Base-by-base conservation (phyloP, 2,888 invertebrate species). In the Tetranychus truncatus region DNA sequence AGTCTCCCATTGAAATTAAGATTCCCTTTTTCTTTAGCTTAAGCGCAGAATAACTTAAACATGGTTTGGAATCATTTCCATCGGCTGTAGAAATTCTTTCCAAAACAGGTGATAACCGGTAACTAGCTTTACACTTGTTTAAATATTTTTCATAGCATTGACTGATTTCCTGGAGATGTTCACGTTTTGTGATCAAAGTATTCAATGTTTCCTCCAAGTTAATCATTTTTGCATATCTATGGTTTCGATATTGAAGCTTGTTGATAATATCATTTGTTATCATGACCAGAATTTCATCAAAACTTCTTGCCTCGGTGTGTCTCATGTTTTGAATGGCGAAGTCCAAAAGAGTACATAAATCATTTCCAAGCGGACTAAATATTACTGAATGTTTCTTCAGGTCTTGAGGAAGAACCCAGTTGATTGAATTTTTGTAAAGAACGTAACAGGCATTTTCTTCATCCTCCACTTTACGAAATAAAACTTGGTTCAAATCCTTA, bases 81-180 rank as follows among this genome's bases (percentile, higher is more conserved):
- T 72, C 21, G 9, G 55, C 15, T 55, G 55, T 7, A 21, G 20
- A 6, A 11, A 69, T 21, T 69, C 69, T 20, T 5, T 18, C 69
- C n/a, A 69, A 24, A 21, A 11, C 18, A 20, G 66, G 73, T 11
- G n/a, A 15, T n/a, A 88, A 85, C 78, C 88, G 87, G 71, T 90
- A 85, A 83, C 89, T 90, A 73, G 88, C 87, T 72, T 90, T 84
- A 80, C 90, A 90, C 1, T 87, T 87, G 80, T 88, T 87, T 76
- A 90, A 88, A 80, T 91, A 91, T 80, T 88, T 86, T 80, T 88
- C 88, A 81, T 90, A 91, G 78, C 87, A 90, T 79, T 87, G 86
- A 75, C 89, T 87, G 82, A 90, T 89, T 79, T 90, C 89, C 80
- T 89, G 87, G 45, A 73, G 20, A 18, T 73, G 34, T 15, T 65